Base-by-base conservation (phyloP, 2,888 invertebrate genomes). In the Leucozona laternaria region DNA sequence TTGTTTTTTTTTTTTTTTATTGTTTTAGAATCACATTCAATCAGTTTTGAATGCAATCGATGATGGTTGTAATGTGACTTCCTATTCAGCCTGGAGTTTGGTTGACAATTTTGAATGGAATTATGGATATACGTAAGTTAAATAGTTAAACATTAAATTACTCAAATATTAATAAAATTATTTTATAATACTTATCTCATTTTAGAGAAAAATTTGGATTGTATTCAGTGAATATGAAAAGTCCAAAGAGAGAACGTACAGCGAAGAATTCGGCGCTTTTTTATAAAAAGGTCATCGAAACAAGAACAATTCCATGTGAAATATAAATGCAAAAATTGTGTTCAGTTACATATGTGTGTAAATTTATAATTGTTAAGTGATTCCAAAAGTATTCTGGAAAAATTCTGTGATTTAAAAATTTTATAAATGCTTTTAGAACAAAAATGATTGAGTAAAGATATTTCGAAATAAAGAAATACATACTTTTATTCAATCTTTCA, bases 141-240 rank as follows among this genome's bases (percentile, higher is more conserved):
- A 45, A 40, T 1, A 4, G 5, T 5, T 0, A 5, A 15, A 40
- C 4, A 5, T 40, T 5, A 15, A 13, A 40, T 13, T 5, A 37
- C 34, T 10, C 2, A 34, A 7, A 34, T 1, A 13, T 11, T 13
- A 37, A 20, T 70, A 13, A 22, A 1, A 13, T 11, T 31, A 1
- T 15, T 40, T 1, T 17, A 1, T 45, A 37, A 10, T 10, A 2
- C 25, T 72, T 43, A n/a, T n/a, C n/a, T n/a, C n/a, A n/a, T 94
- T 94, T 73, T 91, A 95, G 95, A 13, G 93, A 94, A 87, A 94
- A 94, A 90, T 96, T 95, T 91, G 96, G 97, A 10, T 88, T 96
- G 0, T 95, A 95, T 88, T 93, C 94, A 88, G 95, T 96, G 0
- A 94, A 97, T 90, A 95, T 95, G 90, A 91, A 92, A 1, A 94